phyloP scores from a whole-genome alignment of 2,797 vertebrate species.

The Ataeniobius toweri region DNA sequence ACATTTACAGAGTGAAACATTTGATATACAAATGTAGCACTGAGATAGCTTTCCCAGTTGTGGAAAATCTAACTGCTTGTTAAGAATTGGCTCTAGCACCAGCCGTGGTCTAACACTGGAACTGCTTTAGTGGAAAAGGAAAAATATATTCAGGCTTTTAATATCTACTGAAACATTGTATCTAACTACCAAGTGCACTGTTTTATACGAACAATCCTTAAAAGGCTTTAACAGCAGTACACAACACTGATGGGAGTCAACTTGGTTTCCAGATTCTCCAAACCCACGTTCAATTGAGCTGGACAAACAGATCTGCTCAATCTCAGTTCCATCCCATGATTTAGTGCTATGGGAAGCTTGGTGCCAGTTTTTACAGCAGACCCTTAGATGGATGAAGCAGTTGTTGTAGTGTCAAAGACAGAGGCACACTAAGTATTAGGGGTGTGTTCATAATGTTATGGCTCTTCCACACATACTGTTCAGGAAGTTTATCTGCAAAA shows the following conservation, averaged over 20 bases:
- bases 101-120: neutral
- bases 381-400: too few species aligned
- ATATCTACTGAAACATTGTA: too few species aligned
- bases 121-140: neutral
- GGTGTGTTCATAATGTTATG: neutral
- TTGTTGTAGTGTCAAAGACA: too few species aligned
- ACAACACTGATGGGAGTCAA: neutral
- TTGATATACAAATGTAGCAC: neutral
- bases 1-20: neutral
- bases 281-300: neutral
- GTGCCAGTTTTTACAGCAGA: too few species aligned
- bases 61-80: neutral
- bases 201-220: neutral
- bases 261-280: neutral
- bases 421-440: neutral
- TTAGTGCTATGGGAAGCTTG: neutral
- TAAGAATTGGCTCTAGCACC: neutral
- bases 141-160: too few species aligned
- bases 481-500: neutral
- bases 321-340: neutral
- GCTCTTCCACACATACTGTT: neutral
- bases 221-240: neutral
- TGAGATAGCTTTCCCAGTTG: neutral
- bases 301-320: neutral
- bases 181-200: too few species aligned